Evolutionary conservation across 1,140 invertebrate genomes (phyloP).

Genomic region (Drosophila saltans): DNA sequence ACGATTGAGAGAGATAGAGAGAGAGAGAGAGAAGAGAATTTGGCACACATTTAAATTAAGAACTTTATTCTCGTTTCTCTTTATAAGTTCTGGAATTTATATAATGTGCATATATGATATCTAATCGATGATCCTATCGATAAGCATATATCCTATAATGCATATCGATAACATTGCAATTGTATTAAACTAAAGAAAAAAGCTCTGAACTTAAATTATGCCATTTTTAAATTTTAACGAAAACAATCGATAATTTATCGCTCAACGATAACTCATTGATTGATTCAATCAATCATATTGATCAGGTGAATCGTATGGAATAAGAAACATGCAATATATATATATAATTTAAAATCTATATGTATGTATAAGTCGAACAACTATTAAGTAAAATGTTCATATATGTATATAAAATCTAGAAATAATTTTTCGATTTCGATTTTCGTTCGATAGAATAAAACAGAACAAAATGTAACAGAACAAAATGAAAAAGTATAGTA

Average conservation of each 20-base stretch:
- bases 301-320: neutral
- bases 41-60: neutral
- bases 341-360: constrained; percentile 4
- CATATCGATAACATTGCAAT: constrained; percentile 1
- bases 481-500: neutral
- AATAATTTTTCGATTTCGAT: neutral
- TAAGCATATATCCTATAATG: neutral
- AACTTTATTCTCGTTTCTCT: neutral
- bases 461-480: neutral
- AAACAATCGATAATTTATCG: constrained; percentile 1
- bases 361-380: neutral
- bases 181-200: constrained; percentile 1
- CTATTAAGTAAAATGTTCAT: neutral
- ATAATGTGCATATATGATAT: neutral
- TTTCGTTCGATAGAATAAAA: neutral
- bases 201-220: constrained; percentile 3
- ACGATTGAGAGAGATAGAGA: neutral
- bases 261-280: neutral
- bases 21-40: neutral
- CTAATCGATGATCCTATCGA: neutral
- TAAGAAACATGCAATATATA: constrained; percentile 4
- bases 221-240: neutral
- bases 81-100: no score
- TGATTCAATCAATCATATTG: neutral
- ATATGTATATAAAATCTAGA: neutral